A percentile compares a stretch with the other conserved stretches of the same genome.
Conservation (phyloP, 2,888 invertebrate species). For the Autographa gamma region DNA sequence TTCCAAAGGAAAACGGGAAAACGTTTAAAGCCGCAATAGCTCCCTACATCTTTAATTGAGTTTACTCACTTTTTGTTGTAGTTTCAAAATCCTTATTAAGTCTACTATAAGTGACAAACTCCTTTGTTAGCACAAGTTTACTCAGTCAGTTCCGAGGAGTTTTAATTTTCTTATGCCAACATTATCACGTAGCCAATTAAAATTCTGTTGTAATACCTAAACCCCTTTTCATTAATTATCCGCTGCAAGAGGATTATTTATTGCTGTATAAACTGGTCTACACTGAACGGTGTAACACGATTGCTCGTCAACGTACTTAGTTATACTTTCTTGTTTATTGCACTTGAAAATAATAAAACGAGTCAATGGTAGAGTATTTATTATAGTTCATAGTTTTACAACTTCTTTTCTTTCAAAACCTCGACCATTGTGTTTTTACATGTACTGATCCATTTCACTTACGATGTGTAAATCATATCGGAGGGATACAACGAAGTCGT, state of each 20-base stretch:
- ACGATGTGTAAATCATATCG: conserved; percentile 34
- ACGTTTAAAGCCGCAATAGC: not conserved
- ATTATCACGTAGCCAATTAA: conserved; percentile 79
- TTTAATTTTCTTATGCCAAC: conserved; percentile 74
- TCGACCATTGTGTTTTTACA: not conserved
- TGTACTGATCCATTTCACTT: conserved; percentile 41
- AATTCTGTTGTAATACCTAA: conserved; percentile 67
- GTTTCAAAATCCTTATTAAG: conserved; percentile 35
- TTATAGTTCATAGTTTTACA: conserved; percentile 22
- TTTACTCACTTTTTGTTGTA: conserved; percentile 26
- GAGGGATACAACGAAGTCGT: conserved; percentile 67
- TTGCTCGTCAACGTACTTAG: conserved; percentile 13
- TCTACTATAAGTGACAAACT: conserved; percentile 52
- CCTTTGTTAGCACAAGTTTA: conserved; percentile 55
- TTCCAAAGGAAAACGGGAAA: not conserved
- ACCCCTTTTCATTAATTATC: conserved; percentile 72
- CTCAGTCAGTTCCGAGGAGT: conserved; percentile 53
- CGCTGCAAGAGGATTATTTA: conserved; percentile 66
- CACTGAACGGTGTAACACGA: conserved; percentile 29
- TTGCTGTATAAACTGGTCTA: conserved; percentile 62
- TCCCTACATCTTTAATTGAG: conserved; percentile 11
- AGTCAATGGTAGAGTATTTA: conserved; percentile 17
- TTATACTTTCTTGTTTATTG: conserved; percentile 9
- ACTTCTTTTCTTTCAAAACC: conserved; percentile 14
- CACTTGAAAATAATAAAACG: conserved; percentile 19